A percentile compares a stretch with the other conserved stretches of the same genome.
Conservation (phyloP, 2,888 invertebrate genomes). For the Bellardia pandia region DNA sequence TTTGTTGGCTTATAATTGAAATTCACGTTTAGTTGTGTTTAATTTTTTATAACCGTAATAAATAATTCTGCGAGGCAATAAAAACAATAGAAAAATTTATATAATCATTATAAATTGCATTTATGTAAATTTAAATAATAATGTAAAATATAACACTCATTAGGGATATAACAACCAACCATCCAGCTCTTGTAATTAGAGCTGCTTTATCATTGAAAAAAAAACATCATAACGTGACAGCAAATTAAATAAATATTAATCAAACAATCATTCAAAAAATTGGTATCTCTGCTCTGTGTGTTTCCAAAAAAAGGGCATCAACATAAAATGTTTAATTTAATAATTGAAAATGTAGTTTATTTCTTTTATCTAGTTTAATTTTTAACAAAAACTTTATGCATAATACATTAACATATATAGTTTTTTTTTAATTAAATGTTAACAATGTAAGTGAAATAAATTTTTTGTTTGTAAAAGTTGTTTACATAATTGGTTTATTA, state of each 20-base stretch:
- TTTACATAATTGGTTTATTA: conserved; percentile 54
- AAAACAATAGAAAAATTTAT: not conserved
- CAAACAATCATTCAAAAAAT: conserved; percentile 31
- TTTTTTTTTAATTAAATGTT: not conserved
- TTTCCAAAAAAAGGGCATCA: conserved; percentile 44
- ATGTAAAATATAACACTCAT: conserved; percentile 48
- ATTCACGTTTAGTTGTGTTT: conserved; percentile 19
- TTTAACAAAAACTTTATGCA: not conserved
- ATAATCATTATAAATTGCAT: conserved; percentile 11
- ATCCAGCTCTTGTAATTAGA: conserved; percentile 32
- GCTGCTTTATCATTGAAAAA: not conserved
- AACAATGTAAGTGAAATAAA: not conserved
- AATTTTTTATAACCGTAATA: not conserved
- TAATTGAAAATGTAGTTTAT: conserved; percentile 56
- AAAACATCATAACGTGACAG: not conserved
- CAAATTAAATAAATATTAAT: conserved; percentile 49
- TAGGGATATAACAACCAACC: conserved; percentile 55
- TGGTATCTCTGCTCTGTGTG: not conserved
- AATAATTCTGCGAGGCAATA: not conserved
- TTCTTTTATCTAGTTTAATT: not conserved
- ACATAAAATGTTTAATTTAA: conserved; percentile 60
- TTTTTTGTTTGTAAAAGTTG: conserved; percentile 17
- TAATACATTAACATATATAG: not conserved
- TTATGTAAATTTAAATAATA: conserved; percentile 42
- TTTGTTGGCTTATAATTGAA: not conserved